Percentiles rank a stretch among this genome's conserved stretches.
Evolutionary conservation across 2,113 vertebrate genomes (phyloP).

Genomic region (Mirounga angustirostris): DNA sequence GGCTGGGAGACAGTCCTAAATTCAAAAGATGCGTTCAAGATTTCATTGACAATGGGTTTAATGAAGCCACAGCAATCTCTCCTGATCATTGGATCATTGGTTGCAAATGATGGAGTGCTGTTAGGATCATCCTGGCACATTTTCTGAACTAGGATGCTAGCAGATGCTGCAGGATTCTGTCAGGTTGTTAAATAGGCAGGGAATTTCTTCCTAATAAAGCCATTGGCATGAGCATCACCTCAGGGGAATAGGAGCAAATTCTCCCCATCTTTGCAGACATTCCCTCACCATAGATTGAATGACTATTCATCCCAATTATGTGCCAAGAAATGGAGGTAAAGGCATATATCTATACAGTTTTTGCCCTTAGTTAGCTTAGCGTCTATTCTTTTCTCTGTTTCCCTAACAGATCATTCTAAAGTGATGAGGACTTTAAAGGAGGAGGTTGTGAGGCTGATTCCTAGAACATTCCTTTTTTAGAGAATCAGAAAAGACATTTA

Average conservation of each 20-base stretch:
- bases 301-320: neutral
- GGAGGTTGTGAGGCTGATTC: neutral
- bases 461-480: neutral
- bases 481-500: neutral
- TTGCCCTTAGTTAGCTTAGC: neutral
- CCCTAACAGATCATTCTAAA: neutral
- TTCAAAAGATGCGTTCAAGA: neutral
- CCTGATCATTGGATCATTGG: neutral
- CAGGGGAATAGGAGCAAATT: neutral
- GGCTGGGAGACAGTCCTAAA: slow-evolving; percentile 13
- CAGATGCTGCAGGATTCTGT: neutral
- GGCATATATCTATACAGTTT: rapidly evolving
- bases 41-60: slow-evolving; percentile 24
- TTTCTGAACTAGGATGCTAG: neutral
- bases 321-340: neutral
- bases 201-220: neutral
- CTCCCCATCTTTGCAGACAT: neutral
- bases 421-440: neutral
- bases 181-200: neutral
- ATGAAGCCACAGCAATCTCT: slow-evolving; percentile 3
- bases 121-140: neutral
- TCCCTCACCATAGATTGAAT: neutral
- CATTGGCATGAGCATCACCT: neutral
- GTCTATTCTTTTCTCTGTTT: neutral
- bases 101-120: neutral